Conservation (phyloP, 2,113 vertebrate species). For the Catagonus wagneri region DNA sequence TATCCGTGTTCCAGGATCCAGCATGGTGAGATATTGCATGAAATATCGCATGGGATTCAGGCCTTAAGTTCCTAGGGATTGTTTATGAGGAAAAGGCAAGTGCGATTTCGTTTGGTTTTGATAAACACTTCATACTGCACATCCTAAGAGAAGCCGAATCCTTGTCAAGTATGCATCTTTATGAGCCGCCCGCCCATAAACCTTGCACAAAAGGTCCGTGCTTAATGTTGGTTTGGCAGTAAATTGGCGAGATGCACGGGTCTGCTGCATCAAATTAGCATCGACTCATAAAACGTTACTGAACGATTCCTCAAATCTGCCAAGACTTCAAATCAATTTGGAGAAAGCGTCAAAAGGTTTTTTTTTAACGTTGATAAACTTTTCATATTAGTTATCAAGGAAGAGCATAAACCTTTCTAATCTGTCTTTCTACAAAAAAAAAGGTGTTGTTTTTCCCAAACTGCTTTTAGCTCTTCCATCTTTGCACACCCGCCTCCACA, state of each 20-base stretch:
- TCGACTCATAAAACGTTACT: constrained; percentile 82
- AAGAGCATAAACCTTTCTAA: constrained; percentile 74
- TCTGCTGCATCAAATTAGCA: constrained; percentile 85
- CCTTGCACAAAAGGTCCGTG: constrained; percentile 72
- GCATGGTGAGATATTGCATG: neutral
- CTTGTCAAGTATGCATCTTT: constrained; percentile 84
- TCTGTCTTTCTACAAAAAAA: constrained; percentile 72
- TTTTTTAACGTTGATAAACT: constrained; percentile 75
- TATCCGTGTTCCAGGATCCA: neutral
- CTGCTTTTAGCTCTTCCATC: constrained; percentile 76
- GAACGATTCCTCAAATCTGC: constrained; percentile 84
- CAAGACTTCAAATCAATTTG: constrained; percentile 81
- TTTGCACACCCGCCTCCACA: constrained; percentile 55
- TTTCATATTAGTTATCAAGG: constrained; percentile 76
- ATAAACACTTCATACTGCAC: constrained; percentile 72
- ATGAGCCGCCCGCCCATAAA: constrained; percentile 83
- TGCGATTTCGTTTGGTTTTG: constrained; percentile 58
- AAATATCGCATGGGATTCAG: neutral
- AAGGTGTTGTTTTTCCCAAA: constrained; percentile 75
- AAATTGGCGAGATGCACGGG: constrained; percentile 74
- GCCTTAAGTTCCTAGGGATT: neutral
- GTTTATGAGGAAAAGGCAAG: constrained; percentile 58
- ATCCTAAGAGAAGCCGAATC: constrained; percentile 72
- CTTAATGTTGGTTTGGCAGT: constrained; percentile 84
- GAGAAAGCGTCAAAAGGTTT: constrained; percentile 63